A percentile compares a stretch with the other conserved stretches of the same genome.
Evolutionary conservation across 2,797 vertebrate genomes (phyloP).

Genomic region (Tragopan temminckii): DNA sequence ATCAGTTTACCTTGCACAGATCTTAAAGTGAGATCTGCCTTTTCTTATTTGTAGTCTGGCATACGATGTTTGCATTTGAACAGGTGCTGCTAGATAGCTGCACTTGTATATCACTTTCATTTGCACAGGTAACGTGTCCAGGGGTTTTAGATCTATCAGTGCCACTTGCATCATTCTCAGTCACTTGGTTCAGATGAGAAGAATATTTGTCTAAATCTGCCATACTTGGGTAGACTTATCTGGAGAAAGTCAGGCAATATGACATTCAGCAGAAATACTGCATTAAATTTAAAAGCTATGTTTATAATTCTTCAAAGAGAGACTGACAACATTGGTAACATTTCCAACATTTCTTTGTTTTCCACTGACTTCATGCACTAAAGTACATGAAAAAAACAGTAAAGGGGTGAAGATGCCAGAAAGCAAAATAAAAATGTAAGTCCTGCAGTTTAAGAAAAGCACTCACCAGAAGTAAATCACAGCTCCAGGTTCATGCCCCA

Average conservation of each 20-base stretch:
- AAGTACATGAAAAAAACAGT: not conserved
- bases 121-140: not conserved
- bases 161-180: not conserved
- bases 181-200: not conserved
- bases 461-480: not conserved
- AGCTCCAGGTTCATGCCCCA: not conserved
- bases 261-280: not conserved
- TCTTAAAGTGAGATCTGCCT: not conserved
- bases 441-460: not conserved
- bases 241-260: not conserved
- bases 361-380: not conserved
- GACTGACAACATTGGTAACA: not conserved
- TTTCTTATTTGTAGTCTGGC: not conserved
- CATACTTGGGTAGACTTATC: not conserved
- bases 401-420: not conserved
- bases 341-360: not conserved
- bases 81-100: not conserved
- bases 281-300: not conserved
- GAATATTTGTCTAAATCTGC: not conserved
- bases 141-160: not conserved
- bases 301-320: not conserved
- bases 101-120: not conserved
- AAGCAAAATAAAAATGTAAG: not conserved
- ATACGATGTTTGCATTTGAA: not conserved
- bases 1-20: not conserved